A percentile compares a stretch with the other conserved stretches of the same genome.
Evolutionary conservation across 2,797 vertebrate genomes (phyloP).

Genomic region (Enteromius anoplus): DNA sequence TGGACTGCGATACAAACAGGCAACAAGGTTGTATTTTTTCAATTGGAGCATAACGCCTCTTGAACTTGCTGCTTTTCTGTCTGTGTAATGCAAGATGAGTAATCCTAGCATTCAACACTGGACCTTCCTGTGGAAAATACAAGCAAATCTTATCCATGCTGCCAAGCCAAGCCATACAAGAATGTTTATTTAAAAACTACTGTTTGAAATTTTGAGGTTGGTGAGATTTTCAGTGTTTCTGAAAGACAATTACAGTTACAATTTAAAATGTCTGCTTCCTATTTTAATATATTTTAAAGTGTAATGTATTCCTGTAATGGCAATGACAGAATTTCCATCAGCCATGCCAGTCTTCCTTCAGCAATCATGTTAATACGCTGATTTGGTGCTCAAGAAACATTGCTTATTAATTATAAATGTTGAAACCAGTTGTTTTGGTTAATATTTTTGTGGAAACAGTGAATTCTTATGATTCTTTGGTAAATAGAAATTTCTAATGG

Average conservation of each 20-base stretch:
- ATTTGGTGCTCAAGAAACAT: background rate
- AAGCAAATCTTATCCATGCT: background rate
- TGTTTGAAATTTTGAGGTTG: background rate
- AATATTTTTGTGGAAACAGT: background rate
- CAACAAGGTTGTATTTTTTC: slow-evolving; percentile 21
- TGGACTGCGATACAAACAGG: background rate
- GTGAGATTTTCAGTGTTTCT: background rate
- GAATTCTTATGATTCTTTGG: too few relatives aligned
- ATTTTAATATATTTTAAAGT: background rate
- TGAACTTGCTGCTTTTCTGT: slow-evolving; percentile 25
- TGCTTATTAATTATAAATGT: background rate
- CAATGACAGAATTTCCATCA: background rate
- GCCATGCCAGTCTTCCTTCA: background rate
- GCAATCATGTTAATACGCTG: background rate
- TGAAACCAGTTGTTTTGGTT: background rate
- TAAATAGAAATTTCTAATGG: too few relatives aligned
- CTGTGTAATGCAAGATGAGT: slow-evolving; percentile 1
- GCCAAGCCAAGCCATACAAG: background rate
- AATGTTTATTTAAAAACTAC: background rate
- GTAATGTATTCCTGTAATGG: background rate
- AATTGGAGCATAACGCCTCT: slow-evolving; percentile 13
- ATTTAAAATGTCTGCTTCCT: background rate
- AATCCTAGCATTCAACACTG: slow-evolving; percentile 1
- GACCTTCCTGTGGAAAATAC: slow-evolving; percentile 11
- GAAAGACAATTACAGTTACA: background rate